Conservation (phyloP, 30 jellyfish, hydroid and myxozoan genomes). For the Cassiopea xamachana region DNA sequence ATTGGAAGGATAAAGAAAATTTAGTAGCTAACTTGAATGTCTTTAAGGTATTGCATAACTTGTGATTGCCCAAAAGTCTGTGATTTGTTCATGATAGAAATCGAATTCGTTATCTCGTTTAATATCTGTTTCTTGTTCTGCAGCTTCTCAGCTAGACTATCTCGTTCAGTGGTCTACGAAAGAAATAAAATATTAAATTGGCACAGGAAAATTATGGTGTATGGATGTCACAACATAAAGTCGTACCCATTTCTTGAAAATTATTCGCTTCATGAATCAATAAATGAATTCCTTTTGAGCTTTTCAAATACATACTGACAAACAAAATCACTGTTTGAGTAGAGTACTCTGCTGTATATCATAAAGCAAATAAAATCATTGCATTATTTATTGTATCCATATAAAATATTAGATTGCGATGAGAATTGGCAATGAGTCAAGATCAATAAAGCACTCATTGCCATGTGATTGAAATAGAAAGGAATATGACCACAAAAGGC, state of each 20-base stretch:
- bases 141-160: conserved; percentile 31
- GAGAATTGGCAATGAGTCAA: too few species aligned
- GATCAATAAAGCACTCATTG: too few species aligned
- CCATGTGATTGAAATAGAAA: too few species aligned
- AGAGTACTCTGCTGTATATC: too few species aligned
- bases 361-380: too few species aligned
- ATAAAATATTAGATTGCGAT: too few species aligned
- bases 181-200: neutral
- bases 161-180: conserved; percentile 67
- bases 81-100: conserved; percentile 60
- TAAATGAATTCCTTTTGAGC: too few species aligned
- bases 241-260: neutral
- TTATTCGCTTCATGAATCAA: neutral
- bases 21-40: conserved; percentile 60
- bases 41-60: conserved; percentile 60
- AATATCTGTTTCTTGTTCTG: conserved; percentile 58
- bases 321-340: too few species aligned
- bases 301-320: too few species aligned
- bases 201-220: neutral
- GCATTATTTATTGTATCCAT: too few species aligned
- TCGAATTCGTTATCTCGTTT: conserved; percentile 66
- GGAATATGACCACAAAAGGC: too few species aligned
- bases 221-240: neutral
- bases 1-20: too few species aligned
- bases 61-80: conserved; percentile 61